Percentiles rank a stretch among this genome's conserved stretches.
phyloP scores from a whole-genome alignment of 2,113 vertebrate genomes.

The Nothoprocta perdicaria region DNA sequence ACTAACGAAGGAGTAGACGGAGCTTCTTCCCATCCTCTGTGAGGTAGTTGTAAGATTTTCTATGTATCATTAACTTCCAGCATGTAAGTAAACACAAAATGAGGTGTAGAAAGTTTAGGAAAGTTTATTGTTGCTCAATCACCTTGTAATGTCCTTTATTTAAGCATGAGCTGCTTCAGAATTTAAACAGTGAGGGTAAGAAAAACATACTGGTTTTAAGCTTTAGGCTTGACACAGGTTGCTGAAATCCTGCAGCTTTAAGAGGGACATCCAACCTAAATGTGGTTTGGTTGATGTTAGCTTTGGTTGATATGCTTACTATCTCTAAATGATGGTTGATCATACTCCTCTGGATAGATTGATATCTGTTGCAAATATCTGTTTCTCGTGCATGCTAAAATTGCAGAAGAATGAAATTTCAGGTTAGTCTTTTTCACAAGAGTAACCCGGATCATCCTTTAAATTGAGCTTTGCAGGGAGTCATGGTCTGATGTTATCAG shows the following conservation, averaged over 20 bases:
- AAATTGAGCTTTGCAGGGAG: not conserved
- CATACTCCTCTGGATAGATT: not conserved
- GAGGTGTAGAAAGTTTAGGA: not conserved
- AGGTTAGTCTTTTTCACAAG: not conserved
- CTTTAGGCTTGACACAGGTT: not conserved
- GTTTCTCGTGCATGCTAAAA: not conserved
- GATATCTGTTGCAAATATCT: not conserved
- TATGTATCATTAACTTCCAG: not conserved
- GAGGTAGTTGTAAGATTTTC: accelerated
- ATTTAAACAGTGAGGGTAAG: not conserved
- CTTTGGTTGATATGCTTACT: too few relatives aligned
- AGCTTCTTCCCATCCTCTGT: not conserved
- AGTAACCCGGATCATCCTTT: not conserved
- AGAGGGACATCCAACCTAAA: not conserved
- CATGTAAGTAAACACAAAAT: accelerated
- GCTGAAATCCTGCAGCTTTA: not conserved
- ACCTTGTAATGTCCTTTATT: not conserved
- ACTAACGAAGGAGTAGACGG: not conserved
- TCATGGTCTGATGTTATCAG: not conserved
- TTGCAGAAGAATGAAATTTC: not conserved
- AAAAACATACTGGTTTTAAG: not conserved
- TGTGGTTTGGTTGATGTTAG: not conserved
- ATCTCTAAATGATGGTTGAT: not conserved
- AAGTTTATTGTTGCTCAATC: not conserved
- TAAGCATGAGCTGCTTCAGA: not conserved